Evolutionary conservation across 2,888 invertebrate genomes (phyloP), one percentile per base, ranked within the genome.

Genomic region (Hartigia nigra): DNA sequence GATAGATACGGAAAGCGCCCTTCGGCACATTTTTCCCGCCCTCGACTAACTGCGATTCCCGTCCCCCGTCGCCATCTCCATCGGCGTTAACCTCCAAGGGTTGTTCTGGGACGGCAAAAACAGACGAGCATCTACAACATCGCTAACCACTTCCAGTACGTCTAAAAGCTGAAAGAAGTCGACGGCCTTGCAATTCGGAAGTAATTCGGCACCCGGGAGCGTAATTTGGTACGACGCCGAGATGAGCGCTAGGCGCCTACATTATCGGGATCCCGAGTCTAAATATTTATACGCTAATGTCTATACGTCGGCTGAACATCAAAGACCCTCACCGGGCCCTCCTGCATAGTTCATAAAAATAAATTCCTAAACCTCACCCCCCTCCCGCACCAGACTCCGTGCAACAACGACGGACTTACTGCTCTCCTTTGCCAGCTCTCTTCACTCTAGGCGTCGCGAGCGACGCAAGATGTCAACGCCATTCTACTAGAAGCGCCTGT

Each of bases 221-320:
- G 39, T 39, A 39, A 39, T 39, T 39, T 23, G 39, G 23, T 39
- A 39, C 14, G 23, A 39, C 14, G 39, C 5, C 23, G 39, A 23
- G 23, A 14, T 14, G 39, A 39, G 39, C 39, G 39, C 39, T 23
- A 82, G 84, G 82, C 84, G 84, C 83, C 82, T 85, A 86, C 86
- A 86, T 87, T 85, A 86, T 85, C 85, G 84, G 81, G 82, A 83
- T 83, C 82, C 84, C 85, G 83, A 81, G 82, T 88, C 88, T 90
- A 90, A 90, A 90, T 90, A 90, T 91, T 91, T 90, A 90, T 90
- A 87, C 88, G 88, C 85, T 88, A 87, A 87, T 88, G 88, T 86
- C 86, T 85, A 87, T 87, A 87, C 86, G 85, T 83, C 85, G 86
- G 87, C 85, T 86, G 86, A 89, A 91, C 90, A 90, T 91, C 91